These are phyloP conservation scores for Cataglyphis altisquamis DNA, from an alignment of 2,888 invertebrate genomes.

Conservation along the genomic window DNA sequence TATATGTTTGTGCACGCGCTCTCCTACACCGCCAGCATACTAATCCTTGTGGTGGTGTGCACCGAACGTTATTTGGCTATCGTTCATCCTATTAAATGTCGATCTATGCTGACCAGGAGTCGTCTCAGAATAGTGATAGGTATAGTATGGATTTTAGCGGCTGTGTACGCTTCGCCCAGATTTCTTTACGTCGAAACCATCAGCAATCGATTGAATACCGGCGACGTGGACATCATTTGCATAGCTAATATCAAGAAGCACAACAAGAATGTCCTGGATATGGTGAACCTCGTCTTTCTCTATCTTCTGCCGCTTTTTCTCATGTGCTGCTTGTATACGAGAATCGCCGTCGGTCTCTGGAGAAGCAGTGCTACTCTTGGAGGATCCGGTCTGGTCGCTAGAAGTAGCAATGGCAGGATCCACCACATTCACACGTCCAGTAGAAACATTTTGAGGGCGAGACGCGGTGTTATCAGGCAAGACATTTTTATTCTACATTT, in stretches of 20 bases:
- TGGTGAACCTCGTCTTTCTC: slow-evolving; percentile 93
- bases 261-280: slow-evolving; percentile 92
- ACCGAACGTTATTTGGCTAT: slow-evolving; percentile 95
- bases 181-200: slow-evolving; percentile 94
- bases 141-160: slow-evolving; percentile 94
- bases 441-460: slow-evolving; percentile 92
- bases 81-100: slow-evolving; percentile 94
- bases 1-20: slow-evolving; percentile 96
- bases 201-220: slow-evolving; percentile 88
- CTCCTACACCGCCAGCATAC: slow-evolving; percentile 96
- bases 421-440: slow-evolving; percentile 91
- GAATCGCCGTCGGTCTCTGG: slow-evolving; percentile 95
- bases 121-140: slow-evolving; percentile 92
- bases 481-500: slow-evolving; percentile 12
- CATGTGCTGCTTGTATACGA: slow-evolving; percentile 90
- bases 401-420: slow-evolving; percentile 72
- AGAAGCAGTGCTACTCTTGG: slow-evolving; percentile 87
- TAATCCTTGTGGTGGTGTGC: slow-evolving; percentile 95
- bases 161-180: slow-evolving; percentile 93
- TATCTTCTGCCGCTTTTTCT: slow-evolving; percentile 93
- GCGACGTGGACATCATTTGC: slow-evolving; percentile 90
- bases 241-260: slow-evolving; percentile 92
- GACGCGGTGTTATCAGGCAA: slow-evolving; percentile 92
- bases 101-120: slow-evolving; percentile 92
- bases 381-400: slow-evolving; percentile 74